phyloP scores from a whole-genome alignment of 1,140 invertebrate genomes.

The Brachionus rubens region DNA sequence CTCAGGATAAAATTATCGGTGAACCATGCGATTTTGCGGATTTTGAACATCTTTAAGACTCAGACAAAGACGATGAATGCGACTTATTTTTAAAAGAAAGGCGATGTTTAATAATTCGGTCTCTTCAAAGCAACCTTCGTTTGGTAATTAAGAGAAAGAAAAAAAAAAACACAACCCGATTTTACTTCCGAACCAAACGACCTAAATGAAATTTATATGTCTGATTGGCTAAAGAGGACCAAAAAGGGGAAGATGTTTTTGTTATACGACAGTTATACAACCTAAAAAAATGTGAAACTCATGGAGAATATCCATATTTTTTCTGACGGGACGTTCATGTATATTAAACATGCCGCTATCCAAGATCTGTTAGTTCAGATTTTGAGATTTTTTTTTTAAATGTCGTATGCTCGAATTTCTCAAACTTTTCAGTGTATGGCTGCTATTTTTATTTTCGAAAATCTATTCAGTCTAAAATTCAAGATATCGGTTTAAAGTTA shows the following conservation, averaged over 20 bases:
- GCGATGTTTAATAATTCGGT: background rate
- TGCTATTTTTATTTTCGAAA: background rate
- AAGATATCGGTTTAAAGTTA: background rate
- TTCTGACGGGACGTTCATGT: slow-evolving; percentile 25
- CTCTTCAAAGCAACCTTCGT: background rate
- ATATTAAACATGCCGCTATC: background rate
- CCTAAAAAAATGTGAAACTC: slow-evolving; percentile 3
- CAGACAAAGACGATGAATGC: background rate
- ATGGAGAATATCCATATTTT: slow-evolving; percentile 13
- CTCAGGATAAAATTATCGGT: background rate
- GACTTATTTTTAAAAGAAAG: slow-evolving; percentile 12
- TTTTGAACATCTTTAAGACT: no score
- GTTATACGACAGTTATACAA: background rate
- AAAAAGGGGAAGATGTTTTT: background rate
- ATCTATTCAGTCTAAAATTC: background rate
- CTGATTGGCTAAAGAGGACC: background rate
- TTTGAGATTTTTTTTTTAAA: background rate
- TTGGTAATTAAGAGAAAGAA: slow-evolving; percentile 30
- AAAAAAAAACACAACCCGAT: slow-evolving; percentile 1
- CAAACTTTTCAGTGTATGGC: background rate
- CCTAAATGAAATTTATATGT: background rate
- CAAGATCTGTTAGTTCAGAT: background rate
- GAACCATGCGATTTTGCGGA: slow-evolving; percentile 1
- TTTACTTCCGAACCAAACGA: background rate
- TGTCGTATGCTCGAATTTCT: background rate